These are phyloP conservation scores for Cephalopterus ornatus DNA, from an alignment of 2,113 vertebrate species.

Conservation along the genomic window DNA sequence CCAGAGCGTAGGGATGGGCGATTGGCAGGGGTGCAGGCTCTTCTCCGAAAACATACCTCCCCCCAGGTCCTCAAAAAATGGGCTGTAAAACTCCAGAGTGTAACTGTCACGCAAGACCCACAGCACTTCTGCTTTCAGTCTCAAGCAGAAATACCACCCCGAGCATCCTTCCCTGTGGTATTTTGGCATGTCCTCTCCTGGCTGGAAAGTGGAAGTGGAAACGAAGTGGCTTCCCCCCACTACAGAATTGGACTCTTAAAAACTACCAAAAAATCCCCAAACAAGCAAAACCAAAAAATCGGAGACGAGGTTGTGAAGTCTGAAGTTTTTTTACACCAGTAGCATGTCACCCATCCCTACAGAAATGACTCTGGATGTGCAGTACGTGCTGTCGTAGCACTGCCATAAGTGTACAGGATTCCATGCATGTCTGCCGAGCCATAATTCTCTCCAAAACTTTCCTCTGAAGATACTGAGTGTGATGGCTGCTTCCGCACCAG, in stretches of 20 bases:
- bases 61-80: fast-evolving
- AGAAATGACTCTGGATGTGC: constrained; percentile 13
- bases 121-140: constrained; percentile 44
- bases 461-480: constrained; percentile 14
- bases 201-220: constrained; percentile 47
- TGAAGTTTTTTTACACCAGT: background rate
- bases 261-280: background rate
- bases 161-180: background rate
- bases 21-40: background rate
- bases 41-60: background rate
- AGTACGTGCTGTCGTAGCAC: constrained; percentile 6
- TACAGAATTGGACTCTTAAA: background rate
- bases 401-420: constrained; percentile 35
- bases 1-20: constrained; percentile 8
- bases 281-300: background rate
- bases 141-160: constrained; percentile 23
- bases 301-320: background rate
- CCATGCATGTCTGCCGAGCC: constrained; percentile 25
- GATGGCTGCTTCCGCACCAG: constrained; percentile 45
- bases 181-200: constrained; percentile 34
- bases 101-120: background rate
- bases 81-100: background rate
- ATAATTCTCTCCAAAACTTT: constrained; percentile 42
- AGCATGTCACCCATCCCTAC: constrained; percentile 47
- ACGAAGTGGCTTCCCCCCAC: background rate